Evolutionary conservation across 2,888 invertebrate genomes (phyloP), one percentile per base, ranked within the genome.

Genomic region (Choreutis nemorana): DNA sequence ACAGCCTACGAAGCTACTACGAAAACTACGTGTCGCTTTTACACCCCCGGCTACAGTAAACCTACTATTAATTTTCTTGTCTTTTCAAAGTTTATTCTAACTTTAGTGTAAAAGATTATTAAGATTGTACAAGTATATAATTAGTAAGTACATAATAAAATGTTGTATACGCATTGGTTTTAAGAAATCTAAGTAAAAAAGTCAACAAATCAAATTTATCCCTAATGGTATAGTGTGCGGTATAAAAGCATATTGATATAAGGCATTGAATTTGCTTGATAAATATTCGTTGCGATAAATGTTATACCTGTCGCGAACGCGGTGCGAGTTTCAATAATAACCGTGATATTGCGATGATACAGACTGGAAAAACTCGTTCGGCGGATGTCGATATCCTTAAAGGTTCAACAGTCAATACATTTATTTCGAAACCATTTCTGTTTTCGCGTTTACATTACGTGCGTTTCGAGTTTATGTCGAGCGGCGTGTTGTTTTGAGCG

Each of bases 281-380:
- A 72, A 72, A 73, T 68, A 72, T 66, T 53, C 54, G 54, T 56
- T 49, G 57, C 64, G 72, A 73, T 77, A 75, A 72, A 77, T 70
- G 67, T 61, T 66, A 67, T 61, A 73, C 71, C 72, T 75, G 77
- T 71, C 77, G 72, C 68, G 72, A 58, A 61, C 71, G 60, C 68
- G 62, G 62, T 58, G 65, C 66, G 62, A 63, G 71, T 66, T 73
- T 77, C 64, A 70, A 77, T 77, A 75, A 77, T 73, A 77, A 73
- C 73, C 75, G 70, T 77, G 75, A 77, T 78, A 78, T 73, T 67
- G 75, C 72, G 77, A 78, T 75, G 77, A 77, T 77, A 73, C 71
- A 57, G 64, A 78, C 77, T 77, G 75, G 77, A 77, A 77, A 78
- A 77, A 78, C 77, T 77, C 65, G 77, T 77, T 78, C 64, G 60